These are phyloP conservation scores for Carcharodon carcharias DNA, from an alignment of 2,797 vertebrate species.

Conservation along the genomic window DNA sequence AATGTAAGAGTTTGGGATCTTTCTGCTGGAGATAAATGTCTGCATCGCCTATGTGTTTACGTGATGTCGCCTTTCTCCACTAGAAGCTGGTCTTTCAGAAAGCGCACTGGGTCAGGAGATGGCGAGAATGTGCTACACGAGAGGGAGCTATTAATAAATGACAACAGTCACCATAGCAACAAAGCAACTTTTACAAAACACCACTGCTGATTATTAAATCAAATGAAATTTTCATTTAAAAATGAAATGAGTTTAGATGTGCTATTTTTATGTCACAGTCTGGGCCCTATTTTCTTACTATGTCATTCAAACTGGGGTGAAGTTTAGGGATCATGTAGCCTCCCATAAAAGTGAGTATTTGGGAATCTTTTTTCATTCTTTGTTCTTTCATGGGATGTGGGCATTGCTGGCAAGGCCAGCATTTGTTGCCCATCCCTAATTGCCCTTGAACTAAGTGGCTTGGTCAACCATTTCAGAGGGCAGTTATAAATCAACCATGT, in stretches of 20 bases:
- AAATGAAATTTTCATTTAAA: not conserved
- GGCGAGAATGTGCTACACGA: not conserved
- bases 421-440: too few relatives aligned
- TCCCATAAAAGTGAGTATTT: not conserved
- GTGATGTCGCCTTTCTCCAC: not conserved
- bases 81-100: not conserved
- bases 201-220: not conserved
- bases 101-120: not conserved
- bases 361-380: not conserved
- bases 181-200: not conserved
- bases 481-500: too few relatives aligned
- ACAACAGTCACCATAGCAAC: slow-evolving; percentile 14
- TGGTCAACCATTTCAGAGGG: too few relatives aligned
- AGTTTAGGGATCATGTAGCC: not conserved
- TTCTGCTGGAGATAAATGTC: not conserved
- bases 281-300: not conserved
- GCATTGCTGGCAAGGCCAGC: too few relatives aligned
- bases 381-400: too few relatives aligned
- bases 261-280: not conserved
- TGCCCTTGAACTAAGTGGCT: too few relatives aligned
- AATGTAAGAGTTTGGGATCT: not conserved
- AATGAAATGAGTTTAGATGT: not conserved
- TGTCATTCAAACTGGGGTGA: not conserved
- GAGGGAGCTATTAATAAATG: not conserved
- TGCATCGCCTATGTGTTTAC: not conserved